Evolutionary conservation across 2,113 vertebrate species (phyloP).

Genomic region (Syngnathus floridae): DNA sequence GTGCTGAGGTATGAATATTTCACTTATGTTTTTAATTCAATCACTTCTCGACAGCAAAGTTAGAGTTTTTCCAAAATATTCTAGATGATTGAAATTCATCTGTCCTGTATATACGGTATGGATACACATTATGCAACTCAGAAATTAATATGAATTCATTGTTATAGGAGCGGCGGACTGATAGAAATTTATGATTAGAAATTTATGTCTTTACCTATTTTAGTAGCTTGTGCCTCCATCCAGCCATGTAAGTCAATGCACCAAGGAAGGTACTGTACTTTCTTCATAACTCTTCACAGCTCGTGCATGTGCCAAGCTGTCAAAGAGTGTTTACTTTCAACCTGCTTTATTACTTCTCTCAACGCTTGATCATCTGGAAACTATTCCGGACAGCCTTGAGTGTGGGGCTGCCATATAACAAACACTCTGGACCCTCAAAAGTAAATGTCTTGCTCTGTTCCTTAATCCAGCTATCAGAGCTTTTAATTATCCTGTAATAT

Average conservation of each 20-base stretch:
- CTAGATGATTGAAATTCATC: no score
- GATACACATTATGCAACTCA: no score
- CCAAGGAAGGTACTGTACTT: background rate
- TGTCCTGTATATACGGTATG: no score
- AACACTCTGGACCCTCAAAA: background rate
- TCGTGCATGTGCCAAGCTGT: background rate
- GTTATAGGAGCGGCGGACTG: no score
- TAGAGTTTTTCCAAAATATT: background rate
- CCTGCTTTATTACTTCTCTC: constrained; percentile 16
- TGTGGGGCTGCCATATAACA: background rate
- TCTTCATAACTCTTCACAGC: background rate
- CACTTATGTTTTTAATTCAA: background rate
- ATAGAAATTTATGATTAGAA: no score
- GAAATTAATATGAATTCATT: no score
- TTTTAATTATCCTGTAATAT: no score
- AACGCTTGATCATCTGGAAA: constrained; percentile 25
- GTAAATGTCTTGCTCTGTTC: background rate
- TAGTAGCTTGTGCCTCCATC: background rate
- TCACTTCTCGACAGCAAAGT: background rate
- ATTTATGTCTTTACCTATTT: background rate
- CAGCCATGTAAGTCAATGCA: background rate
- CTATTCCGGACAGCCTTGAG: background rate
- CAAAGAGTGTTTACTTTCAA: constrained; percentile 16
- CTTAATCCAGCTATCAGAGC: no score
- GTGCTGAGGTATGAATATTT: constrained; percentile 79